Percentiles rank a stretch among this genome's conserved stretches.
Evolutionary conservation across 2,797 vertebrate genomes (phyloP).

Genomic region (Pseudochirops corinnae): DNA sequence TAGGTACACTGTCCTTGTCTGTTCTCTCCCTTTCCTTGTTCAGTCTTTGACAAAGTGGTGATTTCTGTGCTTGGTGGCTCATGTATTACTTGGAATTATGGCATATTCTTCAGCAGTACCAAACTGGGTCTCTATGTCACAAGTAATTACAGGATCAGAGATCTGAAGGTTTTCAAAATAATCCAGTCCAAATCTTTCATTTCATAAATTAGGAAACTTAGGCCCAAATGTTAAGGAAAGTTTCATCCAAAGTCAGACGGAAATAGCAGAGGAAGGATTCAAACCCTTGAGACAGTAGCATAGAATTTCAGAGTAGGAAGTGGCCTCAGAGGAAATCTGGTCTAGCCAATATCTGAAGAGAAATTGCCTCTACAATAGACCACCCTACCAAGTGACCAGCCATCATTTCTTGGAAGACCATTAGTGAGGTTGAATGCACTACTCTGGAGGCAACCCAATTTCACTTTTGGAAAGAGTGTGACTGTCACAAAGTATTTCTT

Average conservation of each 20-base stretch:
- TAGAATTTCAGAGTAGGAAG: neutral
- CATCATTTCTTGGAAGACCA: neutral
- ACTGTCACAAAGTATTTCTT: neutral
- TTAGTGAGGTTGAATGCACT: neutral
- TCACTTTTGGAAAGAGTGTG: neutral
- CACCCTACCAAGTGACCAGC: neutral
- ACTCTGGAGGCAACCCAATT: neutral
- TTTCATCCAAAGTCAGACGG: neutral
- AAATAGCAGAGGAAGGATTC: neutral
- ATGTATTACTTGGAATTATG: neutral
- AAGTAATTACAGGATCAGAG: neutral
- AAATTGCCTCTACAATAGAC: neutral
- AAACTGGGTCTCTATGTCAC: neutral
- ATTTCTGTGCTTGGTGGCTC: neutral
- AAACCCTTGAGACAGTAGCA: neutral
- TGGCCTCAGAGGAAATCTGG: neutral
- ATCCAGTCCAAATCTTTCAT: neutral
- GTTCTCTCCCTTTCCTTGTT: neutral
- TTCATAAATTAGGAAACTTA: neutral
- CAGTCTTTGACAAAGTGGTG: conserved; percentile 9
- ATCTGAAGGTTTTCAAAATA: neutral
- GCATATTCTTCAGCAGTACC: neutral
- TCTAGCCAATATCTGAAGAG: neutral
- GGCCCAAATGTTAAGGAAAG: neutral
- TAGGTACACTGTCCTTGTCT: neutral